phyloP scores from a whole-genome alignment of 1,140 invertebrate species.

The Holcopasites calliopsidis region DNA sequence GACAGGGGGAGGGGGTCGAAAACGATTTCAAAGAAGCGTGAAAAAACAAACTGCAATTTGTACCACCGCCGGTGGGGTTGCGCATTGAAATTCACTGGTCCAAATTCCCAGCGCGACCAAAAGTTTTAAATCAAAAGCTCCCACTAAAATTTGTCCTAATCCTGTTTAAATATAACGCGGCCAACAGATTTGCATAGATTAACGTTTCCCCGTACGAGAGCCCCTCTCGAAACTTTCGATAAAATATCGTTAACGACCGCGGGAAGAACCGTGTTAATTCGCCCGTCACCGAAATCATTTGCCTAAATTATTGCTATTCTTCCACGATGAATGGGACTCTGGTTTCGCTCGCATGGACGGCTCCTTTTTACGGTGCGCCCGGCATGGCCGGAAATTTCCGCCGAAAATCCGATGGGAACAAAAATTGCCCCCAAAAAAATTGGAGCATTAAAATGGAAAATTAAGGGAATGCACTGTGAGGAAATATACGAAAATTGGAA shows the following conservation, averaged over 20 bases:
- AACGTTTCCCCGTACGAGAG: not conserved
- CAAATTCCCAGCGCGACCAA: not conserved
- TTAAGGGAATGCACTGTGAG: no score
- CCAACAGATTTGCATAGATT: slow-evolving; percentile 29
- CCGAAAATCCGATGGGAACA: no score
- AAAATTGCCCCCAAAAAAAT: no score
- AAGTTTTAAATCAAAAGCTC: slow-evolving; percentile 24
- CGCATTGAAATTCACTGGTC: slow-evolving; percentile 13
- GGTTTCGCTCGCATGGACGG: no score
- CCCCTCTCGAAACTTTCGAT: slow-evolving; percentile 13
- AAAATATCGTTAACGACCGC: slow-evolving; percentile 10
- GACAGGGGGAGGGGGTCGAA: not conserved
- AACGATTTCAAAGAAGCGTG: slow-evolving; percentile 1
- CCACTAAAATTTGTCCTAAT: slow-evolving; percentile 28
- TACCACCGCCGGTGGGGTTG: no score
- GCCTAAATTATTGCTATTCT: not conserved
- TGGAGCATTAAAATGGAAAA: no score
- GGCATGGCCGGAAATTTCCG: no score
- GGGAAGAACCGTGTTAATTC: not conserved
- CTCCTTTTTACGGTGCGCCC: no score
- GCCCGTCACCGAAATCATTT: not conserved
- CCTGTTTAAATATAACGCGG: slow-evolving; percentile 19
- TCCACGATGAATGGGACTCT: no score
- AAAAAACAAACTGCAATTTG: slow-evolving; percentile 15
- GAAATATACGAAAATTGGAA: no score